Percentiles rank a stretch among this genome's conserved stretches.
These are phyloP conservation scores for Numenius arquata DNA, from an alignment of 2,113 vertebrate genomes.

Conservation along the genomic window DNA sequence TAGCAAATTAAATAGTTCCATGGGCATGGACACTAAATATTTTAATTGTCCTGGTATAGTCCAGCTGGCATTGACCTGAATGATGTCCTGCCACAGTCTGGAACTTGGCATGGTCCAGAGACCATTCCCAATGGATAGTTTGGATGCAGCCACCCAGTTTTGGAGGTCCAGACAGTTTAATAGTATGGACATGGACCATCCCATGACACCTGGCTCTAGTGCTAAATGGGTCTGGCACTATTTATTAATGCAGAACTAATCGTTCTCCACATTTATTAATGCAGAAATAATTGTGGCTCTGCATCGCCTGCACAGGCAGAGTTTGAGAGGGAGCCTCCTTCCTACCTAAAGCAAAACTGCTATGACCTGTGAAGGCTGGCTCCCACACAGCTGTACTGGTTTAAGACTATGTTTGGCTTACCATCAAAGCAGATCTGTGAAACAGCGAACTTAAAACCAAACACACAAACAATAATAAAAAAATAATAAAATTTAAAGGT, in stretches of 20 bases:
- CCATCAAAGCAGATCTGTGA: background rate
- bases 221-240: background rate
- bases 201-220: background rate
- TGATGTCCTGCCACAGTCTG: background rate
- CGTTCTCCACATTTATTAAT: background rate
- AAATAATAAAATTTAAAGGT: background rate
- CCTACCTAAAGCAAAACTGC: background rate
- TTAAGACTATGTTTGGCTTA: background rate
- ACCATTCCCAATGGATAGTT: background rate
- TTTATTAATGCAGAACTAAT: background rate
- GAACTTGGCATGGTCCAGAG: accelerated
- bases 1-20: background rate
- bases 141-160: background rate
- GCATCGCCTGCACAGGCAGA: background rate
- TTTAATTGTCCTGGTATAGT: background rate
- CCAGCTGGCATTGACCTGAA: background rate
- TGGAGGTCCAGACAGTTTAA: background rate
- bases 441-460: background rate
- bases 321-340: background rate
- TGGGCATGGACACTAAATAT: background rate
- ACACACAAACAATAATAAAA: background rate
- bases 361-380: background rate
- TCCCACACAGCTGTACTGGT: background rate
- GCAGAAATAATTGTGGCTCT: background rate
- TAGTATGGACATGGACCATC: accelerated